A percentile compares a stretch with the other conserved stretches of the same genome.
These are phyloP conservation scores for Okapia johnstoni DNA, from an alignment of 2,113 vertebrate species.

Conservation along the genomic window DNA sequence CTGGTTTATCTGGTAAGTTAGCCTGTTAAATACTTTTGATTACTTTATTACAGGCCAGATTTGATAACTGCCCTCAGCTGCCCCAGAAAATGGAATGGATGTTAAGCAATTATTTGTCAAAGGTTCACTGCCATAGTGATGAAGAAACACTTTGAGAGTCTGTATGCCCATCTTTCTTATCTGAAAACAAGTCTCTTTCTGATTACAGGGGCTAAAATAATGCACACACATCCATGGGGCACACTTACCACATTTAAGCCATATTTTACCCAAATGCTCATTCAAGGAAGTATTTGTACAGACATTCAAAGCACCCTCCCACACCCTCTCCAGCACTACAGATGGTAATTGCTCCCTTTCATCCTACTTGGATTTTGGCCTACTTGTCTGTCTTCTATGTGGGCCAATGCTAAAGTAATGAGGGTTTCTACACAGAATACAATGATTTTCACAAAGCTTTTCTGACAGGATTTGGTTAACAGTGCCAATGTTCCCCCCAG, in stretches of 20 bases:
- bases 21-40: constrained; percentile 58
- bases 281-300: not conserved
- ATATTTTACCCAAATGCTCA: not conserved
- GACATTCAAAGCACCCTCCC: not conserved
- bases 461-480: constrained; percentile 25
- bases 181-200: constrained; percentile 25
- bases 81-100: constrained; percentile 5
- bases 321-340: not conserved
- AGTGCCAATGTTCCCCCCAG: not conserved
- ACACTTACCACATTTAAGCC: not conserved
- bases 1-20: constrained; percentile 48
- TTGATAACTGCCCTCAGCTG: constrained; percentile 54
- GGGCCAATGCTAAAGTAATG: not conserved
- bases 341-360: not conserved
- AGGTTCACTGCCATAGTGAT: constrained; percentile 31
- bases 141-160: constrained; percentile 5
- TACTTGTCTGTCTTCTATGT: not conserved
- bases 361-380: not conserved
- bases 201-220: not conserved
- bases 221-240: not conserved
- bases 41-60: constrained; percentile 59
- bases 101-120: constrained; percentile 62
- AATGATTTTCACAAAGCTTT: constrained; percentile 8
- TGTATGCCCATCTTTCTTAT: not conserved
- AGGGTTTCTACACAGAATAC: not conserved